Evolutionary conservation across 2,113 vertebrate species (phyloP).

Genomic region (Isichthys henryi): DNA sequence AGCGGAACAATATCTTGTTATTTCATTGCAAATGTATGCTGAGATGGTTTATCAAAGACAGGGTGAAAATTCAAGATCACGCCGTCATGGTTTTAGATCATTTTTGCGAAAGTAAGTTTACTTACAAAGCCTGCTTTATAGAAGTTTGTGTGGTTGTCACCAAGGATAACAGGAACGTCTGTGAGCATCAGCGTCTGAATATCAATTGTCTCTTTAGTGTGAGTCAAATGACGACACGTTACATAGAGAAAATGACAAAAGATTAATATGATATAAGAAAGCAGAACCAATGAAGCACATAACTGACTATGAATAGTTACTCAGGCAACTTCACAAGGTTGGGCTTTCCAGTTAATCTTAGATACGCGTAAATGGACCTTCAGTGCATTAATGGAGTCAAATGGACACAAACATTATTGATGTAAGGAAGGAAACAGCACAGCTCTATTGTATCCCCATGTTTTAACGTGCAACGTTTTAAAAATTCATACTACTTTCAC

Average conservation of each 20-base stretch:
- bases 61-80: background rate
- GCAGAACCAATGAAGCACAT: too few species aligned
- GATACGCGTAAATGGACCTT: slow-evolving; percentile 10
- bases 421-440: slow-evolving; percentile 16
- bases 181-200: background rate
- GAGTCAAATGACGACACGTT: background rate
- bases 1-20: background rate
- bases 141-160: background rate
- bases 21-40: background rate
- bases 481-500: slow-evolving; percentile 11
- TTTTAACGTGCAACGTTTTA: slow-evolving; percentile 10
- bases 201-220: background rate
- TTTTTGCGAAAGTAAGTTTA: background rate
- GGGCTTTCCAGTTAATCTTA: background rate
- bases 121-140: background rate
- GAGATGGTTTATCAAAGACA: background rate
- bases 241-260: too few species aligned
- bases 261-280: too few species aligned
- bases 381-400: slow-evolving; percentile 26
- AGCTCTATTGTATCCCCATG: slow-evolving; percentile 18
- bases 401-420: slow-evolving; percentile 22
- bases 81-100: background rate
- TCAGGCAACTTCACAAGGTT: background rate
- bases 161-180: background rate
- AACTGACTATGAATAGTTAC: background rate